These are phyloP conservation scores for Catharus minimus DNA, from an alignment of 2,113 vertebrate species.

Conservation along the genomic window DNA sequence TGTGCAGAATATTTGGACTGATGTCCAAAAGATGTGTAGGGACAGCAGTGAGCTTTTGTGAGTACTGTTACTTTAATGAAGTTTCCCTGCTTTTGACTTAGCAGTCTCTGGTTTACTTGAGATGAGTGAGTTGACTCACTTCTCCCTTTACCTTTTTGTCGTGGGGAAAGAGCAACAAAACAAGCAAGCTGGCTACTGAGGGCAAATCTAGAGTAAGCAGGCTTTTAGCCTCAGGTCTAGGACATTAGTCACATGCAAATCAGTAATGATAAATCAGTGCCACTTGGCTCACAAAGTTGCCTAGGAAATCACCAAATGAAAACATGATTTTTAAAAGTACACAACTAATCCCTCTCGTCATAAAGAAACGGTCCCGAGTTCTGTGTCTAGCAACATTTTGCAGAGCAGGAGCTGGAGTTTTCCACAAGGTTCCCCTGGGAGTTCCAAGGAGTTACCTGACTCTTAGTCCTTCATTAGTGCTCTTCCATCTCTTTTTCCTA, in stretches of 20 bases:
- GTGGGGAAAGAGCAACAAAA: background rate
- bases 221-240: background rate
- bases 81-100: background rate
- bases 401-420: background rate
- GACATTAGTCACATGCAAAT: background rate
- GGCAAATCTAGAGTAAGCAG: background rate
- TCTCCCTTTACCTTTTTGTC: background rate
- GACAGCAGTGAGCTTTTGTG: background rate
- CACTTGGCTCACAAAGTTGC: background rate
- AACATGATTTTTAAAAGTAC: background rate
- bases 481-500: background rate
- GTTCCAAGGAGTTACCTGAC: background rate
- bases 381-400: background rate
- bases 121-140: background rate
- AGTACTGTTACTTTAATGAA: background rate
- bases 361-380: background rate
- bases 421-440: background rate
- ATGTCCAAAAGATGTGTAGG: background rate
- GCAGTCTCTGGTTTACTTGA: background rate
- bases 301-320: background rate
- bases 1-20: background rate
- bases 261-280: background rate
- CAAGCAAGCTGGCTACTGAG: background rate
- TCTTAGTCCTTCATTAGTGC: background rate
- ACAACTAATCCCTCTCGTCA: background rate